Evolutionary conservation across 2,797 vertebrate genomes (phyloP).

Genomic region (Anguilla megastoma): DNA sequence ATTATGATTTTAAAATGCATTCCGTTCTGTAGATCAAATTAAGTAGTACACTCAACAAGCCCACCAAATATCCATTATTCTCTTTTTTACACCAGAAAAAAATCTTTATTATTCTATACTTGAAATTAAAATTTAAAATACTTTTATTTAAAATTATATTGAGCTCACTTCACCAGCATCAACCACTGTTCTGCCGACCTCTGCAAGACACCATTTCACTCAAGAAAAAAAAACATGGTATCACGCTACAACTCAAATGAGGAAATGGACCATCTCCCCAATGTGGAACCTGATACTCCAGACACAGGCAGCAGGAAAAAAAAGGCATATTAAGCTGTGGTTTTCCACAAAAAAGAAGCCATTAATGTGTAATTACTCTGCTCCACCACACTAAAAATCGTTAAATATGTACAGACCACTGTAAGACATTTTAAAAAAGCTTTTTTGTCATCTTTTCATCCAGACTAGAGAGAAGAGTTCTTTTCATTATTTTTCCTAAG

Average conservation of each 20-base stretch:
- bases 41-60: background rate
- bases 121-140: background rate
- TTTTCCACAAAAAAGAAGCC: conserved; percentile 43
- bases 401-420: background rate
- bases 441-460: background rate
- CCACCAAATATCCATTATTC: conserved; percentile 21
- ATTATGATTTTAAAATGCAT: conserved; percentile 42
- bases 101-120: conserved; percentile 22
- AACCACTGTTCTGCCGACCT: conserved; percentile 74
- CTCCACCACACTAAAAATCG: background rate
- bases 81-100: conserved; percentile 1
- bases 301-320: conserved; percentile 78
- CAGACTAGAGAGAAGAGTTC: background rate
- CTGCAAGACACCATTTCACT: conserved; percentile 77
- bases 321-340: conserved; percentile 75
- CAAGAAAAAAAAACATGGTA: conserved; percentile 77
- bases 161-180: conserved; percentile 72
- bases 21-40: background rate
- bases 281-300: conserved; percentile 85
- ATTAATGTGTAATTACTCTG: conserved; percentile 4
- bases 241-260: conserved; percentile 78
- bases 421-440: background rate
- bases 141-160: conserved; percentile 50
- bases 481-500: background rate
- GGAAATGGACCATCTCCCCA: conserved; percentile 76